Base-by-base conservation (phyloP, 2,113 vertebrate genomes). In the Tor tambroides region DNA sequence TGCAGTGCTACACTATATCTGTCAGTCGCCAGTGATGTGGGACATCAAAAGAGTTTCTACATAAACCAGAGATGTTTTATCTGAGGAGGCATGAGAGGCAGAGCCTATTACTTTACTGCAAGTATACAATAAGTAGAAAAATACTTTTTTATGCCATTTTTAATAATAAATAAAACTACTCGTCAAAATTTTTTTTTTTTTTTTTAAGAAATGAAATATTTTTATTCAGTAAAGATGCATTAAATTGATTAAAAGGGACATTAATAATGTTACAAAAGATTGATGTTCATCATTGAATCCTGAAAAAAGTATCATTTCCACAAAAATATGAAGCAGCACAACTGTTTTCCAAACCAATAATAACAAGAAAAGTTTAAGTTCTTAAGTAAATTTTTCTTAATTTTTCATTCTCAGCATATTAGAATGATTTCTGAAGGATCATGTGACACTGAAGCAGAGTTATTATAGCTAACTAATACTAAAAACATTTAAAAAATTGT, bases 61-160 rank as follows among this genome's bases (percentile, higher is more conserved):
- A 46, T 4, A 46, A 75, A 46, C 23, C 72, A 26, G 38, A 75
- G 11, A 23, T 1, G 5, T n/a, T 26, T 59, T 9, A 8, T 43
- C 9, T 43, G 41, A 43, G 9, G 32, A 1, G 67, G 30, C 43
- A 46, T 12, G 43, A 35, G 30, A 7, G 15, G 2, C 30, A 69
- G 67, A 0, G 69, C 19, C 19, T 75, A 46, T 30, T 67, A 49
- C 75, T 51, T 85, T 90, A 92, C 88, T 89, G 14, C 5, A 32
- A 32, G 7, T 7, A 35, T 59, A 21, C 19, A 21, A 56, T 19
- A 54, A 51, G 41, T 43, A 43, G 43, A 43, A 43, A 43, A 43
- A 43, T 38, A 38, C 43, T 46, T 11, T 2, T 14, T 14, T 14
- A 5, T n/a, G 0, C 0, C 12, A 49, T 15, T 49, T 49, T 14